Conservation (phyloP, 1,140 invertebrate genomes). For the Copidosoma floridanum region DNA sequence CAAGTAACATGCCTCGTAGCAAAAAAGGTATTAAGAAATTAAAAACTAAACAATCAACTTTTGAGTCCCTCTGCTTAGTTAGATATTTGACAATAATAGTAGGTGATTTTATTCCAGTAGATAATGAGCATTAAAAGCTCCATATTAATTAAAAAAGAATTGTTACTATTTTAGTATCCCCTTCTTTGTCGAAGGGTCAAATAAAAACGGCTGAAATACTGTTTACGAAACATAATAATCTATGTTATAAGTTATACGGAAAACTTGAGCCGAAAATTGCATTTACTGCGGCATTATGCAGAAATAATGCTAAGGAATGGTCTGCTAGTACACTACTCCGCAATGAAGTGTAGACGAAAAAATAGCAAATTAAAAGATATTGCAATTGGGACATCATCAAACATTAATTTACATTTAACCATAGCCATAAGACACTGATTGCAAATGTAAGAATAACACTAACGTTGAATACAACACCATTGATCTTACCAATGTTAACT, state of each 20-base stretch:
- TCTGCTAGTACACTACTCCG: neutral
- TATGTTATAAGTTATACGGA: neutral
- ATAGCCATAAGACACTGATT: neutral
- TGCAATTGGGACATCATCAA: neutral
- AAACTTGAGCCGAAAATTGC: neutral
- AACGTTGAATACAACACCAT: no score
- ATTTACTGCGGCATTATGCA: neutral
- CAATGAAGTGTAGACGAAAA: neutral
- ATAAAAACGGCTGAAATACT: neutral
- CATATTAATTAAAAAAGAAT: neutral
- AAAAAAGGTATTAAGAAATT: neutral
- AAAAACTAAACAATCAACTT: slow-evolving; percentile 11
- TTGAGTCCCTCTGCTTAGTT: neutral
- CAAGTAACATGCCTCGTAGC: no score
- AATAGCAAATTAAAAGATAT: neutral
- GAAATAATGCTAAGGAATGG: neutral
- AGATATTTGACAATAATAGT: slow-evolving; percentile 16
- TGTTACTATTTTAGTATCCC: neutral
- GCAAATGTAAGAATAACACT: no score
- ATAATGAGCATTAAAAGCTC: slow-evolving; percentile 2
- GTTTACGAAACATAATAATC: neutral
- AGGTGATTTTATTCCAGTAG: slow-evolving; percentile 5
- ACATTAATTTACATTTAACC: neutral
- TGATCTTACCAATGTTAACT: no score
- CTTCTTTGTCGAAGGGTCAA: neutral